Base-by-base conservation (phyloP, 2,113 vertebrate species). In the Megaceryle torquata region DNA sequence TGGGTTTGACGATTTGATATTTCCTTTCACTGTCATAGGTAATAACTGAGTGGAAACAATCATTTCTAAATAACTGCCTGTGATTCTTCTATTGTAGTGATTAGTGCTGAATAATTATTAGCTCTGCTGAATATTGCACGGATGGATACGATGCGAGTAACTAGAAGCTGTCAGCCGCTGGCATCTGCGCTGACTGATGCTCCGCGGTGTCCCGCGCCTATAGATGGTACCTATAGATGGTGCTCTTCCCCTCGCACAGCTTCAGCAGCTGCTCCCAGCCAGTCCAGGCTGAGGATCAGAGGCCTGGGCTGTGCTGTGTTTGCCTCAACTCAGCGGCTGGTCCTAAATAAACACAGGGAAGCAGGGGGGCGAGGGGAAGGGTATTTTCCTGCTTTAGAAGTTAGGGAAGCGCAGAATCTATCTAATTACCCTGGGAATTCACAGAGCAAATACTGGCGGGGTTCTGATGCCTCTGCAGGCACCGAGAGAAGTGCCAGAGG, bases 91-190 rank as follows among this genome's bases (percentile, higher is more conserved):
- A 95, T 94, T 97, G 97, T 93, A 82, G 51, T 96, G 96, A 98
- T 98, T 98, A 98, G 97, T 57, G 93, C 76, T 93, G 94, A 92
- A 97, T 98, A 97, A 98, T 98, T 96, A 96, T 93, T 70, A 97
- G 86, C 92, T 95, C 90, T 37, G 48, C 71, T 13, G 97, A 43
- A 70, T 78, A 75, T 46, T 31, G 83, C 77, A 4, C 5, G 90
- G 89, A 63, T 79, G 82, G 78, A 14, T 28, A 22, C 3, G 51
- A 82, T 57, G 80, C 46, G 51, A 75, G 91, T 29, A 75, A 15
- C 60, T 37, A 16, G 87, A 44, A 91, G 88, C 93, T 94, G 95
- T 25, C 93, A 46, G 86, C 43, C 6, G 4, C 65, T 17, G 61
- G 83, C 74, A 35, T 25, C 77, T 17, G 72, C 8, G 21, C 67